These are phyloP conservation scores for Agrotis segetum DNA, from an alignment of 2,888 invertebrate genomes.

Conservation along the genomic window DNA sequence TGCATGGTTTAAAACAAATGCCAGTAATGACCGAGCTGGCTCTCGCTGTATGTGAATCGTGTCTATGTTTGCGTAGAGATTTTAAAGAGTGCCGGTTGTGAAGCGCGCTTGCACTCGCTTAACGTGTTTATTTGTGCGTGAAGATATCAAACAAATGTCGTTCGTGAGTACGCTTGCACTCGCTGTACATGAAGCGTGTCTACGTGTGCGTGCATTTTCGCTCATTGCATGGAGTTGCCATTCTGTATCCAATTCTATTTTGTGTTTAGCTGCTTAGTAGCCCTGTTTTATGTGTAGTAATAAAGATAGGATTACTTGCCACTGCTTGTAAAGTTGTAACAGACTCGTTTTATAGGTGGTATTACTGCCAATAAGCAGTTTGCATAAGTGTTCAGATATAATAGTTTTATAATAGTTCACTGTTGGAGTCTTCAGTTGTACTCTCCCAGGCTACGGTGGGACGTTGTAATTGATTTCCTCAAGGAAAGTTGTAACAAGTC, in stretches of 20 bases:
- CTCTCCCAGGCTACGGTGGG: too few relatives aligned
- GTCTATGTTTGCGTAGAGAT: not conserved
- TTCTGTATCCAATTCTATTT: not conserved
- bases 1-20: not conserved
- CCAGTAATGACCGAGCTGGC: not conserved
- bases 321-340: slow-evolving; percentile 10
- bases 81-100: not conserved
- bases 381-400: not conserved
- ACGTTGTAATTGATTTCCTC: too few relatives aligned
- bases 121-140: not conserved
- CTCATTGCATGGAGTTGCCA: not conserved
- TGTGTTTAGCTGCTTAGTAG: slow-evolving; percentile 12
- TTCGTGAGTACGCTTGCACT: not conserved
- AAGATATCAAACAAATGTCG: not conserved
- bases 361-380: slow-evolving; percentile 18
- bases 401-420: not conserved
- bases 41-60: not conserved
- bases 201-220: not conserved
- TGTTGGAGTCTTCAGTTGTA: too few relatives aligned
- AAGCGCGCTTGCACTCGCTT: not conserved
- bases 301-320: slow-evolving; percentile 31
- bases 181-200: not conserved
- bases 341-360: slow-evolving; percentile 7
- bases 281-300: slow-evolving; percentile 32
- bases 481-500: too few relatives aligned